Percentiles rank a stretch among this genome's conserved stretches.
Evolutionary conservation across 2,113 vertebrate species (phyloP).

Genomic region (Phylloscopus trochiloides): DNA sequence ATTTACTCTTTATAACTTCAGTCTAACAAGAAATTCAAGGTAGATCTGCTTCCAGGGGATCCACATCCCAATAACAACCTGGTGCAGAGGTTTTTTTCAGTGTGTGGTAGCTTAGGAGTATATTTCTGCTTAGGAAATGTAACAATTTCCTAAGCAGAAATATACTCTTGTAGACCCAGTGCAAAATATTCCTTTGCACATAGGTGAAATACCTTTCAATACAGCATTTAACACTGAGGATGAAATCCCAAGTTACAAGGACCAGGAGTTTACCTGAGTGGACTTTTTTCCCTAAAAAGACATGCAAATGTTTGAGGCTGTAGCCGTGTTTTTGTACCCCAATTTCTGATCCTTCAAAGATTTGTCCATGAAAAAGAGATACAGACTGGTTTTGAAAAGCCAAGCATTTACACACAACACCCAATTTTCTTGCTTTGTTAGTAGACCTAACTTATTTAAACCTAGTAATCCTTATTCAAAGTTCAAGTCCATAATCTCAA

Average conservation of each 20-base stretch:
- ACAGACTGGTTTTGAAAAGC: background rate
- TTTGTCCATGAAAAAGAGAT: background rate
- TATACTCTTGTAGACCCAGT: background rate
- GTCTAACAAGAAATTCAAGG: background rate
- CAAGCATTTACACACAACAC: too few species aligned
- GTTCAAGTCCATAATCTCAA: background rate
- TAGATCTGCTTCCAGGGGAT: background rate
- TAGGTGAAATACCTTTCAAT: too few species aligned
- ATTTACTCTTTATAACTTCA: background rate
- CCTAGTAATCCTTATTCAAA: background rate
- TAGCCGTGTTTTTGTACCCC: background rate
- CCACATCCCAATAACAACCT: fast-evolving
- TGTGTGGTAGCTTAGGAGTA: background rate
- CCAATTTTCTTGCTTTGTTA: background rate
- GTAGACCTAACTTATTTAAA: background rate
- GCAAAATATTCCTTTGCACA: background rate
- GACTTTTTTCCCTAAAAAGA: background rate
- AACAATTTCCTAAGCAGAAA: background rate
- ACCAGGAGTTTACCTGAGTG: background rate
- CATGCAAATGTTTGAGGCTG: background rate
- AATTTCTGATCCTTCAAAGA: background rate
- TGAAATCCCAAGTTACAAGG: background rate
- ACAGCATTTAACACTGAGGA: fast-evolving
- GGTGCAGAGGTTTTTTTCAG: background rate
- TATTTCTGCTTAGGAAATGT: too few species aligned